These are phyloP conservation scores for Drosophila prostipennis DNA, from an alignment of 2,888 invertebrate species.

Conservation along the genomic window DNA sequence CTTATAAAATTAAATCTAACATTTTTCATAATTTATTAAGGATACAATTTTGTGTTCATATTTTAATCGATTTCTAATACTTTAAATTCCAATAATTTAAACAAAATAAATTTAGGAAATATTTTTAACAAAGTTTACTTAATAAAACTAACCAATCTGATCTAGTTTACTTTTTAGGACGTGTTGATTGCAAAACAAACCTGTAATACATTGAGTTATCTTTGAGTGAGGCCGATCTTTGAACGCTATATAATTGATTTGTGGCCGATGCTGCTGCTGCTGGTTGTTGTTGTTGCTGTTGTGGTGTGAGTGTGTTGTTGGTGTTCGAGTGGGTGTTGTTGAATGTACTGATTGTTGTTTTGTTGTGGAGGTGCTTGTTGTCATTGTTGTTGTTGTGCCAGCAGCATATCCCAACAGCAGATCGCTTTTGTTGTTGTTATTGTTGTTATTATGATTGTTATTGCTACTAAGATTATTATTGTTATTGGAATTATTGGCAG, in stretches of 20 bases:
- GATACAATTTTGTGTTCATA: not conserved
- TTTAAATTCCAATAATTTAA: not conserved
- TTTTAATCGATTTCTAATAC: no score
- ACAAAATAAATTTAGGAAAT: not conserved
- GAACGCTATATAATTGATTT: constrained; percentile 85
- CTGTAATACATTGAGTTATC: constrained; percentile 84
- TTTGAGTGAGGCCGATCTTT: constrained; percentile 87
- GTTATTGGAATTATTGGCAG: constrained; percentile 71
- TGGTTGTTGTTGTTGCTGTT: constrained; percentile 66
- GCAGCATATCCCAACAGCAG: constrained; percentile 57
- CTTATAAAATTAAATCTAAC: not conserved
- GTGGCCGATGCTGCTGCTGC: constrained; percentile 79
- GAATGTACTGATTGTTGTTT: constrained; percentile 51
- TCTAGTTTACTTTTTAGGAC: constrained; percentile 17
- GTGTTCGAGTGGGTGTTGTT: constrained; percentile 62
- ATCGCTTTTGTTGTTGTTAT: constrained; percentile 64
- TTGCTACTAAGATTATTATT: constrained; percentile 80
- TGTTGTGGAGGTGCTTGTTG: constrained; percentile 41
- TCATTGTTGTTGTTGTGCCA: constrained; percentile 38
- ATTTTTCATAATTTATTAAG: not conserved
- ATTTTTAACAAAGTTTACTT: not conserved
- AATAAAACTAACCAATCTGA: constrained; percentile 12
- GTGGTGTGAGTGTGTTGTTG: constrained; percentile 65
- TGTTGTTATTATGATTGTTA: constrained; percentile 65
- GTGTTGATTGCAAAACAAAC: constrained; percentile 82